Conservation (phyloP, 2,797 vertebrate genomes). For the Leptatherina wallacei region DNA sequence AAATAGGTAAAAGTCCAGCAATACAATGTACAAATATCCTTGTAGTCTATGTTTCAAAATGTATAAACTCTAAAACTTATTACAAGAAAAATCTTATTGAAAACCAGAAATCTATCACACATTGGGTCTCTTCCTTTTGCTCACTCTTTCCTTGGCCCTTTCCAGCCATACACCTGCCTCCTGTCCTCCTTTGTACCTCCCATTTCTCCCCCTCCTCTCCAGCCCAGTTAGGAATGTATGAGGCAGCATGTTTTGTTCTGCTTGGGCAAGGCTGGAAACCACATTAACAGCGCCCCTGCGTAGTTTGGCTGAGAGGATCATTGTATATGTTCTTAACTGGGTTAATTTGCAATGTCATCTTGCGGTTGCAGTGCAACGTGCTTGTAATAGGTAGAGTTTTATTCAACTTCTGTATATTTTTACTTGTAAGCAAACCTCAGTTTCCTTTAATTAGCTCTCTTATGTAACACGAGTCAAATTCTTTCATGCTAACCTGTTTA, state of each 20-base stretch:
- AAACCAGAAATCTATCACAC: slow-evolving; percentile 15
- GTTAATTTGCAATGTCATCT: slow-evolving; percentile 36
- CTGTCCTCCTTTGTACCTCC: slow-evolving; percentile 13
- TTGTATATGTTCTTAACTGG: slow-evolving; percentile 31
- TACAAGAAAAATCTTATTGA: slow-evolving; percentile 27
- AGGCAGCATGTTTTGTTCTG: slow-evolving; percentile 74
- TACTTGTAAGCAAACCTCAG: neutral
- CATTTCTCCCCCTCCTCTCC: slow-evolving; percentile 16
- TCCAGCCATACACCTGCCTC: slow-evolving; percentile 69
- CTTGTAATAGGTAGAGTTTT: neutral
- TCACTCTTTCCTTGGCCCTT: slow-evolving; percentile 59
- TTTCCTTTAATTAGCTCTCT: neutral
- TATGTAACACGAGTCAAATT: neutral
- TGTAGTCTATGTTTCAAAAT: slow-evolving; percentile 14
- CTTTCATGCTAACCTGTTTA: neutral
- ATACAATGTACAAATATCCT: neutral
- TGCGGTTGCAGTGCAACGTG: slow-evolving; percentile 2
- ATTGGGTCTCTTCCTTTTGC: neutral
- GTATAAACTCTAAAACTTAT: slow-evolving; percentile 18
- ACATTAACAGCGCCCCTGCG: slow-evolving; percentile 65
- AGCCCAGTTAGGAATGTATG: slow-evolving; percentile 70
- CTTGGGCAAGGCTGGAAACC: slow-evolving; percentile 56
- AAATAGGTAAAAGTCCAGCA: neutral
- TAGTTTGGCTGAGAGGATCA: slow-evolving; percentile 19
- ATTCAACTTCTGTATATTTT: slow-evolving; percentile 6